A percentile compares a stretch with the other conserved stretches of the same genome.
These are phyloP conservation scores for Drosophila biarmipes DNA, from an alignment of 1,140 invertebrate species.

Conservation along the genomic window DNA sequence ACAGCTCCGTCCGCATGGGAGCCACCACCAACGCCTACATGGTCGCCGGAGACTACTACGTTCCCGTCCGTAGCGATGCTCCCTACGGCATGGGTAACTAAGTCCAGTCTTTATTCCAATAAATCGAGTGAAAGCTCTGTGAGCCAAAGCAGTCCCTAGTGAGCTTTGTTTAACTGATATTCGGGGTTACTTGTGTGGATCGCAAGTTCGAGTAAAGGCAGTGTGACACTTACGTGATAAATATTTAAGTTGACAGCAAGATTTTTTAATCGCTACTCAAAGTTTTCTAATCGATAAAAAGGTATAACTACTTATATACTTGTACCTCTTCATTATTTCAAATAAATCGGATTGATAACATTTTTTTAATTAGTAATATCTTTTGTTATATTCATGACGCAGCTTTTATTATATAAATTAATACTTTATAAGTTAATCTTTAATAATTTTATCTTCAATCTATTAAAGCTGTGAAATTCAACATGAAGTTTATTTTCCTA, in stretches of 20 bases:
- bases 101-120: conserved; percentile 19
- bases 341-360: too few relatives aligned
- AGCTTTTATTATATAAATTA: neutral
- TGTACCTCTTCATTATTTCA: neutral
- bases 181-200: neutral
- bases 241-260: neutral
- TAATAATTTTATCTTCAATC: neutral
- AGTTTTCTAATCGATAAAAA: too few relatives aligned
- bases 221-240: neutral
- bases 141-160: conserved; percentile 14
- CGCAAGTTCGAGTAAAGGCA: neutral
- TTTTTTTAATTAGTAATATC: too few relatives aligned
- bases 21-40: conserved; percentile 79
- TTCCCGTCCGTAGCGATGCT: conserved; percentile 67
- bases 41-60: conserved; percentile 79
- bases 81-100: conserved; percentile 79
- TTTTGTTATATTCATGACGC: neutral
- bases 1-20: conserved; percentile 81
- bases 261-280: neutral
- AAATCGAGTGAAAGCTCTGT: conserved; percentile 35
- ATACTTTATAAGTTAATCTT: neutral
- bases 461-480: neutral
- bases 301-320: too few relatives aligned
- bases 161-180: neutral
- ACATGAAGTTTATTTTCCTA: neutral